Base-by-base conservation (phyloP, 2,888 invertebrate species). In the Mimachlamys varia region DNA sequence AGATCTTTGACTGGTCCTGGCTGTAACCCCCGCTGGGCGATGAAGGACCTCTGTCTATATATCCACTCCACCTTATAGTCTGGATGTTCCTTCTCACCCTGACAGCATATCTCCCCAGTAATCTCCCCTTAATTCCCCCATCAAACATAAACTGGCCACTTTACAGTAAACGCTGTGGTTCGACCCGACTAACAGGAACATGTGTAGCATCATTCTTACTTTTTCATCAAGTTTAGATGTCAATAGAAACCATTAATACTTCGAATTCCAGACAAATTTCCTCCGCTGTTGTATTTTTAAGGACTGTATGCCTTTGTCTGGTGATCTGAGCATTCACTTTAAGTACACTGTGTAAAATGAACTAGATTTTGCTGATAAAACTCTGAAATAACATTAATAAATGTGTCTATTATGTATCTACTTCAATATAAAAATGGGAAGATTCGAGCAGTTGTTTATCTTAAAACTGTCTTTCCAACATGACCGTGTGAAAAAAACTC, bases 141-240 rank as follows among this genome's bases (percentile, higher is more conserved):
- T 17, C 76, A 76, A 76, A 27, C 76, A 76, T 76, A 76, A 76
- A 76, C 62, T 13, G 33, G 27, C 76, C 27, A 33, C 76, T 33
- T 76, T 76, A 76, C 76, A 22, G 76, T 76, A 3, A 76, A 0
- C 33, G 76, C 33, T 76, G 19, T 33, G 27, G 76, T 27, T 5
- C 12, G 33, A 58, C 27, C 27, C 33, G 76, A 76, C 76, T 76
- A 76, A 76, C 76, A 33, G 76, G 27, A 27, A 76, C 76, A 76
- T 76, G 76, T 76, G 76, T 27, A 76, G 33, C 27, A 76, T 76
- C 76, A 76, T 33, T 27, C 10, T 22, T 58, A 7, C 53, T 44
- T 58, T 76, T 76, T 76, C 76, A 76, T 76, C 33, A 76, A 76
- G 76, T 76, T 76, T 76, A 76, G 33, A 27, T 76, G 76, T 76